Evolutionary conservation across 2,797 vertebrate species (phyloP).

Genomic region (Cirrhinus mrigala): DNA sequence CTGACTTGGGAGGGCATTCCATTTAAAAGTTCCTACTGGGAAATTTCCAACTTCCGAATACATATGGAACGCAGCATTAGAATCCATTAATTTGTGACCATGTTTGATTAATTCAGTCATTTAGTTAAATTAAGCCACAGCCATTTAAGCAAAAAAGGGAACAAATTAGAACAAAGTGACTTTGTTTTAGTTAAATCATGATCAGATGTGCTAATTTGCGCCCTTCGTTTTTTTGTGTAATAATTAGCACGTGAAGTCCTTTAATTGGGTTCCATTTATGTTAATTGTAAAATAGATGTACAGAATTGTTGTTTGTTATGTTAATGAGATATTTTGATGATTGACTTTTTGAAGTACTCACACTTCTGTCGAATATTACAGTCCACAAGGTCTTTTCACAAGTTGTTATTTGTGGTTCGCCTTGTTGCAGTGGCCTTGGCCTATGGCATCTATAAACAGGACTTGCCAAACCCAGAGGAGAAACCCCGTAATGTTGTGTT

Average conservation of each 20-base stretch:
- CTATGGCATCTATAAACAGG: slow-evolving; percentile 98
- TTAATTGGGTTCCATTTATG: neutral
- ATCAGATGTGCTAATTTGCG: neutral
- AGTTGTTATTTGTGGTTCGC: neutral
- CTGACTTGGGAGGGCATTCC: neutral
- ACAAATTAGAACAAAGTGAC: neutral
- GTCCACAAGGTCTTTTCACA: neutral
- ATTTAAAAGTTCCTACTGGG: neutral
- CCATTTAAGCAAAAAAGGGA: neutral
- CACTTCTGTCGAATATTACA: neutral
- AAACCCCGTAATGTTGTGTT: slow-evolving; percentile 96
- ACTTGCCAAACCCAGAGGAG: slow-evolving; percentile 93
- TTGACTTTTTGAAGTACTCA: neutral
- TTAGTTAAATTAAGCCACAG: neutral
- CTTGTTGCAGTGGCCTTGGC: slow-evolving; percentile 89
- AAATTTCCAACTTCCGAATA: neutral
- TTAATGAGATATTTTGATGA: neutral
- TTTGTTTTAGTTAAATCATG: neutral
- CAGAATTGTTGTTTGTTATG: neutral
- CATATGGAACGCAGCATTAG: neutral
- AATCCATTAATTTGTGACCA: neutral
- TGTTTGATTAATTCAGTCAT: neutral
- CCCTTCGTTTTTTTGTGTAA: neutral
- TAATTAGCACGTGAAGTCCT: neutral
- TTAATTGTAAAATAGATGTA: neutral